Percentiles rank a stretch among this genome's conserved stretches.
Evolutionary conservation across 2,888 invertebrate species (phyloP).

Genomic region (Venustoraphidia nigricollis): DNA sequence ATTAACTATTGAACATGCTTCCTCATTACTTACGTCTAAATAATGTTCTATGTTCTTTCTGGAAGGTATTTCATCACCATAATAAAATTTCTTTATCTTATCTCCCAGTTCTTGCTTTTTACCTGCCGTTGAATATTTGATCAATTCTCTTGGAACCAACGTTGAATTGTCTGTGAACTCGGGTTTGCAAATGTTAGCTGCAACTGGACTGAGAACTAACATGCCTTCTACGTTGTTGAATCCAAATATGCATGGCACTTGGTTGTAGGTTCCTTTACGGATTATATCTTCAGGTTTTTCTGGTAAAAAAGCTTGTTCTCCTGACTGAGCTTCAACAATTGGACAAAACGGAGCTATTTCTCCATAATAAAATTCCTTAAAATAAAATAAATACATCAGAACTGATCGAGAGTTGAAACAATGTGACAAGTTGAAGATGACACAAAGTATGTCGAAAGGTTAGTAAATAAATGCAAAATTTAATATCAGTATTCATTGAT

Average conservation of each 20-base stretch:
- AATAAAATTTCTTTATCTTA: conserved; percentile 19
- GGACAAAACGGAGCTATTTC: too few species aligned
- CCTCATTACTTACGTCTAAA: conserved; percentile 8
- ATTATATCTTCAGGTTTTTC: background rate
- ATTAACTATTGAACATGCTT: background rate
- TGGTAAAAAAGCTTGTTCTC: background rate
- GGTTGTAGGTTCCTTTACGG: background rate
- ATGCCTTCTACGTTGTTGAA: background rate
- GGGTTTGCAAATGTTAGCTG: too few species aligned
- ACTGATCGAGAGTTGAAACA: too few species aligned
- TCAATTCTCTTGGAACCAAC: conserved; percentile 21
- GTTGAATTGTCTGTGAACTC: conserved; percentile 17
- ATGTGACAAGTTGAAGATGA: too few species aligned
- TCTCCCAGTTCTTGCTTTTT: conserved; percentile 19
- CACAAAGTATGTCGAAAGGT: too few species aligned
- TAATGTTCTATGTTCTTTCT: conserved; percentile 21
- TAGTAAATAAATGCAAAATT: too few species aligned
- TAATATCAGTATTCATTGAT: too few species aligned
- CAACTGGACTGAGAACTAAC: background rate
- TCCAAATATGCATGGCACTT: background rate
- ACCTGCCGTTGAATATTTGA: conserved; percentile 16
- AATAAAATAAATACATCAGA: too few species aligned
- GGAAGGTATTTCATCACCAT: conserved; percentile 20
- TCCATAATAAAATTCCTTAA: too few species aligned
- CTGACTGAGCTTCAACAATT: background rate